A percentile compares a stretch with the other conserved stretches of the same genome.
These are phyloP conservation scores for Poeciliopsis retropinna DNA, from an alignment of 2,113 vertebrate species.

Conservation along the genomic window DNA sequence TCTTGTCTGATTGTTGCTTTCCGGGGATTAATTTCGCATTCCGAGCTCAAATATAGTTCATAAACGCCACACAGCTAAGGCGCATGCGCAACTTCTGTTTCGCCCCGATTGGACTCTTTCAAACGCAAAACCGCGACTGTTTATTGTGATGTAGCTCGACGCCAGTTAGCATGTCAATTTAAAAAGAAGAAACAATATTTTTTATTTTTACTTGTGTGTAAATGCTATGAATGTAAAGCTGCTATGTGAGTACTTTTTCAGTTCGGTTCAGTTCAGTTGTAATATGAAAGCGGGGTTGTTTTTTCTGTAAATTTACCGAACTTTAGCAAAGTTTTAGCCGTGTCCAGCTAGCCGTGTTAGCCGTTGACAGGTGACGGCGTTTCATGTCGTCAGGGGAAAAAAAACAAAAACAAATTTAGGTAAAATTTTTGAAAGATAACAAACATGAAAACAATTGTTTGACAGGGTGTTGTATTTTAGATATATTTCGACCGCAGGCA, in stretches of 20 bases:
- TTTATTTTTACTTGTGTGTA: not conserved
- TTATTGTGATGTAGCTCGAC: slow-evolving; percentile 12
- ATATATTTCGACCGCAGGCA: no score
- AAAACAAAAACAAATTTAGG: not conserved
- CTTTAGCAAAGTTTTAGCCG: not conserved
- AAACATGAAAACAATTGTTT: accelerated
- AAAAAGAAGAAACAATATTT: not conserved
- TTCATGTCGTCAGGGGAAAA: not conserved
- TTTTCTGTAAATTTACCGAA: not conserved
- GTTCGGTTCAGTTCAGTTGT: accelerated
- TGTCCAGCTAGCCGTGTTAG: not conserved
- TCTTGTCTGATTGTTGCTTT: not conserved
- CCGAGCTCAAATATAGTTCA: accelerated
- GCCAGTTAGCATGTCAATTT: not conserved
- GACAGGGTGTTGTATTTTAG: no score
- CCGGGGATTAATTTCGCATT: not conserved
- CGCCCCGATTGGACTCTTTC: slow-evolving; percentile 50
- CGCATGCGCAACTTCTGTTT: slow-evolving; percentile 29
- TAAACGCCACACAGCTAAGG: accelerated
- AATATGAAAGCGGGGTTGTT: not conserved
- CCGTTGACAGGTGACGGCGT: slow-evolving; percentile 29
- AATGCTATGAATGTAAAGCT: not conserved
- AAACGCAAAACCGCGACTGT: slow-evolving; percentile 53
- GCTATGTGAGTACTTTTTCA: slow-evolving; percentile 12
- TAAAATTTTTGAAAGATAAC: not conserved